Evolutionary conservation across 2,113 vertebrate species (phyloP).

Genomic region (Rallus limicola): DNA sequence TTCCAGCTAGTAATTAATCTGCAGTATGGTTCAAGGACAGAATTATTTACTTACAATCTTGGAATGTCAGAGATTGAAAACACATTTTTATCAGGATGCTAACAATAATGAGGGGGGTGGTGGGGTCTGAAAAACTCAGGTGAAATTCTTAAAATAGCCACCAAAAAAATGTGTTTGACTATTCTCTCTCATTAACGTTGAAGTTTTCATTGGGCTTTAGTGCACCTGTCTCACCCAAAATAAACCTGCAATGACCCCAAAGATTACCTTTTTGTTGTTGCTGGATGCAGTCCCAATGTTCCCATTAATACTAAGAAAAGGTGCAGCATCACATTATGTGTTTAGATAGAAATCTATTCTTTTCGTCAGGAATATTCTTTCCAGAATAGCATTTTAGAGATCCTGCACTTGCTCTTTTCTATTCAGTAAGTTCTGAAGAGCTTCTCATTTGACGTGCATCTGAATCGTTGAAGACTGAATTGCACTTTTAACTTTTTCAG

Average conservation of each 20-base stretch:
- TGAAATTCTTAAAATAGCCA: slow-evolving; percentile 54
- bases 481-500: background rate
- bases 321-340: background rate
- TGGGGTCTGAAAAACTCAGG: slow-evolving; percentile 21
- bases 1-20: slow-evolving; percentile 42
- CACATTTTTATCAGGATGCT: slow-evolving; percentile 8
- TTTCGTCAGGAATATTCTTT: background rate
- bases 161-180: background rate
- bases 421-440: background rate
- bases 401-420: background rate
- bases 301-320: background rate
- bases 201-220: background rate
- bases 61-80: background rate
- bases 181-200: background rate
- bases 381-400: background rate
- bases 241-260: background rate
- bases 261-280: background rate
- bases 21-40: slow-evolving; percentile 27
- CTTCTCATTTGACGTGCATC: background rate
- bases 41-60: slow-evolving; percentile 63
- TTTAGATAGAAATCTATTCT: background rate
- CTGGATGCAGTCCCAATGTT: background rate
- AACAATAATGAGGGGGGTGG: background rate
- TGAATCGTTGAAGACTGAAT: background rate
- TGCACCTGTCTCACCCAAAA: background rate